Base-by-base conservation (phyloP, 2,888 invertebrate species). In the Anticlea derivata region DNA sequence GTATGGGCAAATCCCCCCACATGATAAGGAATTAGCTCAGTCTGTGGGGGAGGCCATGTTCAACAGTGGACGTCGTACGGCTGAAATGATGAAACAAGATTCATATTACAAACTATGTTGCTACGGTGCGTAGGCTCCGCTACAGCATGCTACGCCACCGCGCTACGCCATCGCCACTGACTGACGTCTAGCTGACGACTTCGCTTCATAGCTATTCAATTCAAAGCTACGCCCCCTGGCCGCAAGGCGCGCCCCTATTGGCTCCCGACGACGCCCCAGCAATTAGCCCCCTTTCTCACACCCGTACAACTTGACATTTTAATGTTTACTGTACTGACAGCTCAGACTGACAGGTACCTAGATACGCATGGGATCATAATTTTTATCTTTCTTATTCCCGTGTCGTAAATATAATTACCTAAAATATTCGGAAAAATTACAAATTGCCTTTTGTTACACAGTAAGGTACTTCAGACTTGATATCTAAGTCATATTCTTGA, bases 231-330 rank as follows among this genome's bases (percentile, higher is more conserved):
- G 87, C 88, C 88, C 86, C 74, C 66, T 65, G 53, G 53, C 57
- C 65, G 51, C 66, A 61, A 64, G 66, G 62, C 62, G 63, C 61
- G 66, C 65, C 63, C 71, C 73, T 70, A 90, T 90, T 90, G 90
- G 90, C 65, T 66, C 68, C 53, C 61, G 59, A 59, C 66, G 70
- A 78, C 86, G 86, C 87, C 84, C 86, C 80, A 80, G 63, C 86
- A 85, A 86, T 87, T 83, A 85, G 78, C 78, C 78, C 81, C 75
- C 81, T 60, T 48, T 43, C 80, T 73, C 78, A 72, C 80, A 73
- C 77, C 80, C 73, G 61, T 59, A 63, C 56, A 26, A 86, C 85
- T 87, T 89, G 89, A 89, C 90, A 83, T 88, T 84, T 83, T 85
- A 86, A 87, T 86, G 85, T 87, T 86, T 83, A 75, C 79, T 62